These are phyloP conservation scores for Polydrusus cervinus DNA, from an alignment of 2,888 invertebrate genomes.

Conservation along the genomic window DNA sequence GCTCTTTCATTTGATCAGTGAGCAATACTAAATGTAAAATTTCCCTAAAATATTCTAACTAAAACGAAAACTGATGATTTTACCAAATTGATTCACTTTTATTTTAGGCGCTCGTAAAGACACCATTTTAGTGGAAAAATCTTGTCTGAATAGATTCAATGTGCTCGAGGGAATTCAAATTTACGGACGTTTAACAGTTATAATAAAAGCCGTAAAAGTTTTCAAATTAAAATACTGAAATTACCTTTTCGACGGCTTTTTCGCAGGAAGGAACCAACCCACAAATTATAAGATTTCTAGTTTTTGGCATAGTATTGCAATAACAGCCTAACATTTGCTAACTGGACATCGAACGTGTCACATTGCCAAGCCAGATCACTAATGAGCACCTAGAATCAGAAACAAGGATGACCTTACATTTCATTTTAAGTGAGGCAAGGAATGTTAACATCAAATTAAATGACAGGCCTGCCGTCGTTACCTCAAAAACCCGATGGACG, in stretches of 20 bases:
- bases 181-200: conserved; percentile 36
- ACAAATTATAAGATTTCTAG: no score
- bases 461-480: no score
- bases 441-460: no score
- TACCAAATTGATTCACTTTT: conserved; percentile 29
- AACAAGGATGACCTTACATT: no score
- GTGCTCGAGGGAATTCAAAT: conserved; percentile 24
- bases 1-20: neutral
- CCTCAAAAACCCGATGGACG: no score
- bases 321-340: no score
- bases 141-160: neutral
- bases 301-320: no score
- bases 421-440: no score
- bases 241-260: conserved; percentile 26
- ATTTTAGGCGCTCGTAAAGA: conserved; percentile 15
- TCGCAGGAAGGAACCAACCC: no score
- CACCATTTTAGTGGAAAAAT: conserved; percentile 29
- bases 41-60: conserved; percentile 9
- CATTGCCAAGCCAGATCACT: no score
- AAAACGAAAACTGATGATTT: conserved; percentile 18
- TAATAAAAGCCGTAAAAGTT: conserved; percentile 33
- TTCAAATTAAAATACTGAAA: conserved; percentile 38
- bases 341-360: no score
- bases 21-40: conserved; percentile 6
- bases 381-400: no score